A percentile compares a stretch with the other conserved stretches of the same genome.
phyloP scores from a whole-genome alignment of 2,888 invertebrate species.

The Sisyra nigra region DNA sequence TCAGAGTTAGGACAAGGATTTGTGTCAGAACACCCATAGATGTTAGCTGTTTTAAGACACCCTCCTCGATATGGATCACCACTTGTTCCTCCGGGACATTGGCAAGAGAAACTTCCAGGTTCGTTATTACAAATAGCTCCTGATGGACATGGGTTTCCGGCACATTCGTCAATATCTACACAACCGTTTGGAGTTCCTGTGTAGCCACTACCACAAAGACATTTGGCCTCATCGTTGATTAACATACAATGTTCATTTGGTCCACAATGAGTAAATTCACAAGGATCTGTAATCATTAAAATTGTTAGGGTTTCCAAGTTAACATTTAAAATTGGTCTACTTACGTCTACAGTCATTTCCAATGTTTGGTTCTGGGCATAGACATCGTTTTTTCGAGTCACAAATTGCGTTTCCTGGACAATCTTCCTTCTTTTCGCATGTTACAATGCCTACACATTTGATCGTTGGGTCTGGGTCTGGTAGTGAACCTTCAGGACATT shows the following conservation, averaged over 20 bases:
- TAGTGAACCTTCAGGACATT: slow-evolving; percentile 65
- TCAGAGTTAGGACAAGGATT: slow-evolving; percentile 74
- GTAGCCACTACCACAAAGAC: slow-evolving; percentile 69
- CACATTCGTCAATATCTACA: slow-evolving; percentile 80
- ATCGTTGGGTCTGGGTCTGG: slow-evolving; percentile 72
- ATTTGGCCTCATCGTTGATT: slow-evolving; percentile 66
- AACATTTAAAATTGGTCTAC: slow-evolving; percentile 18
- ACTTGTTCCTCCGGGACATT: slow-evolving; percentile 67
- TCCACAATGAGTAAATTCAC: slow-evolving; percentile 70
- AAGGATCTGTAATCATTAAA: slow-evolving; percentile 50
- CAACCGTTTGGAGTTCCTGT: slow-evolving; percentile 59
- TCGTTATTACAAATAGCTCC: slow-evolving; percentile 83
- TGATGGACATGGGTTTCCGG: slow-evolving; percentile 59
- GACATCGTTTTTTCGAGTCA: slow-evolving; percentile 56
- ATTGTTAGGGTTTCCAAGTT: background rate
- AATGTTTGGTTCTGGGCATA: slow-evolving; percentile 81
- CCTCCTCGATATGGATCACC: slow-evolving; percentile 70
- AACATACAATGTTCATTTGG: slow-evolving; percentile 81
- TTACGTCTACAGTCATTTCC: slow-evolving; percentile 85
- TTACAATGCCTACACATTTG: slow-evolving; percentile 68
- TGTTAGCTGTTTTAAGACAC: slow-evolving; percentile 46
- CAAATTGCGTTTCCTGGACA: slow-evolving; percentile 86
- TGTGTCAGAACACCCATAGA: slow-evolving; percentile 52
- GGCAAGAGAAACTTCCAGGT: slow-evolving; percentile 71
- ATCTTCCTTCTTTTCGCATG: slow-evolving; percentile 55